These are phyloP conservation scores for Emmelina monodactyla DNA, from an alignment of 2,888 invertebrate species.

Conservation along the genomic window DNA sequence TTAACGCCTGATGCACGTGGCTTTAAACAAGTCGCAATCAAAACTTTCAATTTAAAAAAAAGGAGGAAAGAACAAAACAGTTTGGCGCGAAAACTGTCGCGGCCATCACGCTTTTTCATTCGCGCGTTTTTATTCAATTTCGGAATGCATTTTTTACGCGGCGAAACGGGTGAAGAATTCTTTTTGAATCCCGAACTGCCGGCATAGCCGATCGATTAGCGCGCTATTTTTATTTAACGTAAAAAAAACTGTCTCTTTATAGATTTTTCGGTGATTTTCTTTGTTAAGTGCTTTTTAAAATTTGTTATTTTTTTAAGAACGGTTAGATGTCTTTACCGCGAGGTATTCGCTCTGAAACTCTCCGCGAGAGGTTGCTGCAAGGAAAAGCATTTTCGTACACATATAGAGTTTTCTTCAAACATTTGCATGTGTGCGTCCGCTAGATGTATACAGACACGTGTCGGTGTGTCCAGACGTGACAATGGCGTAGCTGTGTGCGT, in stretches of 20 bases:
- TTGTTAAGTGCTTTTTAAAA: slow-evolving; percentile 24
- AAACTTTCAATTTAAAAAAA: slow-evolving; percentile 31
- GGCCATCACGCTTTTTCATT: slow-evolving; percentile 15
- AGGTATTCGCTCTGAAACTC: slow-evolving; percentile 67
- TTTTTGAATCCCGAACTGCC: slow-evolving; percentile 31
- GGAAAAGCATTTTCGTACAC: slow-evolving; percentile 66
- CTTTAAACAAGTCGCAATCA: slow-evolving; percentile 23
- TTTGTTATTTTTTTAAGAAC: slow-evolving; percentile 33
- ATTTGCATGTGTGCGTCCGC: slow-evolving; percentile 34
- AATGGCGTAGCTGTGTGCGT: slow-evolving; percentile 23
- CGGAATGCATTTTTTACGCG: slow-evolving; percentile 33
- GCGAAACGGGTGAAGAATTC: slow-evolving; percentile 48
- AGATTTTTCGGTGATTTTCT: slow-evolving; percentile 17
- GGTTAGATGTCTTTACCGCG: slow-evolving; percentile 63
- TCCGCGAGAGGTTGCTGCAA: slow-evolving; percentile 65
- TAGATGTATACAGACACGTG: slow-evolving; percentile 26
- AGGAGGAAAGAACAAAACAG: too few species aligned
- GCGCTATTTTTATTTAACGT: slow-evolving; percentile 20
- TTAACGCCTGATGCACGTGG: slow-evolving; percentile 36
- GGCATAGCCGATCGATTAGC: slow-evolving; percentile 41
- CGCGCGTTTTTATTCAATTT: slow-evolving; percentile 27
- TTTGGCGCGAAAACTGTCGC: slow-evolving; percentile 28
- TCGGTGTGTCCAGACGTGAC: slow-evolving; percentile 36
- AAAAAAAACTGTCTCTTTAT: slow-evolving; percentile 19
- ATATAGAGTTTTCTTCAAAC: slow-evolving; percentile 54